Evolutionary conservation across 64 coral and sea anemone species (phyloP), one percentile per base, ranked within the genome.

Genomic region (Acropora tenuis): DNA sequence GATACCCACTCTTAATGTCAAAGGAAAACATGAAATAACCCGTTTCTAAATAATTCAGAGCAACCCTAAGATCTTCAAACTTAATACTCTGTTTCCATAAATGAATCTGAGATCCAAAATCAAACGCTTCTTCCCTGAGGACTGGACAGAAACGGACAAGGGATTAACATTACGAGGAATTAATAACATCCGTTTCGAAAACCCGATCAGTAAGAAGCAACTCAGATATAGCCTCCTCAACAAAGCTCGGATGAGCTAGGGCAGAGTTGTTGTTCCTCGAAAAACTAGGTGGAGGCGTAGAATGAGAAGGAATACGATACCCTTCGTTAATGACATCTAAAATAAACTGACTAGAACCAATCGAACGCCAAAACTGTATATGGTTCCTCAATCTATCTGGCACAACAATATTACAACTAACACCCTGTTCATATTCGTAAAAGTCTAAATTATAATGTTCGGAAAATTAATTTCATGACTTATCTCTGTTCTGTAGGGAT

Each of bases 81-180:
- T 90, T 89, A 58, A 89, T 43, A 12, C 76, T 89, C 9, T 63
- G 48, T 16, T 78, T 78, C 10, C 41, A 60, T n/a, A 89, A 49
- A 43, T 45, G 58, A 65, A 48, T 57, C 83, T 77, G 2, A 95
- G 72, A 88, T 95, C 87, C 16, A 78, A 50, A 65, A 88, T 78
- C 10, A 89, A 75, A 43, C 74, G 75, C 75, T 89, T 89, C 58
- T 89, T 89, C 8, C 73, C 87, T 8, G 47, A 89, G 2, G 74
- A 17, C 50, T 89, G 87, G 5, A 78, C 47, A 8, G 87, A 89
- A 30, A 76, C 87, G 57, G 87, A 89, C 50, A 89, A 76, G 1
- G 87, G 73, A 76, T 89, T 89, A 44, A 78, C 74, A 41, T 77
- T 78, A 61, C 79, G 59, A 40, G 79, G 89, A 30, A 30, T 30